Percentiles rank a stretch among this genome's conserved stretches.
Conservation (phyloP, 1,140 invertebrate species). For the Apis cerana region DNA sequence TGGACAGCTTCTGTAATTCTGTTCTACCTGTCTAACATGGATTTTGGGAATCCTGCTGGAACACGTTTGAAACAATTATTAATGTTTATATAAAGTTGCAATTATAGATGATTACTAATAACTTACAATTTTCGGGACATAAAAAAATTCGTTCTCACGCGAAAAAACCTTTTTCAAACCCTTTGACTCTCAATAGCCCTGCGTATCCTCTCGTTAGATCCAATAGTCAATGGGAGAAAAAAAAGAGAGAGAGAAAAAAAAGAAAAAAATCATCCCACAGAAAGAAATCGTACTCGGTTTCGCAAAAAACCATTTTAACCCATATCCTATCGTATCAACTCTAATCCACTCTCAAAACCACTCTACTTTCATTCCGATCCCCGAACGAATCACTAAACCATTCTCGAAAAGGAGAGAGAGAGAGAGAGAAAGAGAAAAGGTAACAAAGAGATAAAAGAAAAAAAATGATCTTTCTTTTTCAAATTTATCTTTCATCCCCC, state of each 20-base stretch:
- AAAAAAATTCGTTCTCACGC: too few species aligned
- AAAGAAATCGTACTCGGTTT: background rate
- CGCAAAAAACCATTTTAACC: background rate
- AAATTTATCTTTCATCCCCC: background rate
- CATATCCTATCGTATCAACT: background rate
- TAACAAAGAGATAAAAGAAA: background rate
- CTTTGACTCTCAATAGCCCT: background rate
- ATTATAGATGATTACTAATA: too few species aligned
- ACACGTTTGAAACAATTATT: background rate
- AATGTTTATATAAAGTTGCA: too few species aligned
- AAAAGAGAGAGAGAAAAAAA: background rate
- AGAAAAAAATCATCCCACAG: background rate
- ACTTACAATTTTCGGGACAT: background rate
- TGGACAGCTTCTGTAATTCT: conserved; percentile 37
- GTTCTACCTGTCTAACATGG: background rate
- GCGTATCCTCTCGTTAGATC: background rate
- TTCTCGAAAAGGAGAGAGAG: background rate
- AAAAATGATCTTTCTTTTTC: background rate
- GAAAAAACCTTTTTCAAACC: background rate
- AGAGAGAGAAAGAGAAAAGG: background rate
- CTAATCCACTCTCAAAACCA: background rate
- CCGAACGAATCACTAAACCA: background rate
- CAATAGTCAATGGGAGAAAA: background rate
- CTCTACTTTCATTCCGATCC: background rate
- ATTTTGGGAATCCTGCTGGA: conserved; percentile 12